These are phyloP conservation scores for Porites lutea DNA, from an alignment of 64 coral and sea anemone species.

Conservation along the genomic window DNA sequence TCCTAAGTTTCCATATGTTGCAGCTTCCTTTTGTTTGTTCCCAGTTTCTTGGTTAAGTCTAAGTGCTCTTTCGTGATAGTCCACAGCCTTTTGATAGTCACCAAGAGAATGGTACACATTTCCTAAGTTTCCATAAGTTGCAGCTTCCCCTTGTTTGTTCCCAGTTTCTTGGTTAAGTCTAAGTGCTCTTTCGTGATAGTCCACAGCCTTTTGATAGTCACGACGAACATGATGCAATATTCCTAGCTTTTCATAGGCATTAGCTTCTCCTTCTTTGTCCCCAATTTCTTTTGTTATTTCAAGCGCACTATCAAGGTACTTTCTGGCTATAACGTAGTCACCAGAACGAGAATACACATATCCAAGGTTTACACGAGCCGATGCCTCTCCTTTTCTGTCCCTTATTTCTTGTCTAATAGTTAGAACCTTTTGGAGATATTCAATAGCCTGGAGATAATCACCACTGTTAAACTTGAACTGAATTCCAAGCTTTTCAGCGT, in stretches of 20 bases:
- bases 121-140: slow-evolving; percentile 3
- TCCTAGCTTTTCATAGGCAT: neutral
- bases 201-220: neutral
- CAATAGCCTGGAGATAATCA: no score
- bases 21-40: neutral
- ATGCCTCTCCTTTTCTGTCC: neutral
- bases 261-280: neutral
- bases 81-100: neutral
- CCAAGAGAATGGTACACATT: neutral
- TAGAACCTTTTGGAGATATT: neutral
- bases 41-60: neutral
- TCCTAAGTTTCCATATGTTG: neutral
- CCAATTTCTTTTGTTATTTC: neutral
- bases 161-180: neutral
- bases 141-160: neutral
- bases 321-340: neutral
- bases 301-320: neutral
- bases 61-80: neutral
- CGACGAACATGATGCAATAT: neutral
- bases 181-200: neutral
- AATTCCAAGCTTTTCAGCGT: no score
- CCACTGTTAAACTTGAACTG: no score
- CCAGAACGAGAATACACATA: neutral
- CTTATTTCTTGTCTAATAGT: neutral
- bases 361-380: neutral